A percentile compares a stretch with the other conserved stretches of the same genome.
Evolutionary conservation across 1,140 invertebrate species (phyloP).

Genomic region (Halyomorpha halys): DNA sequence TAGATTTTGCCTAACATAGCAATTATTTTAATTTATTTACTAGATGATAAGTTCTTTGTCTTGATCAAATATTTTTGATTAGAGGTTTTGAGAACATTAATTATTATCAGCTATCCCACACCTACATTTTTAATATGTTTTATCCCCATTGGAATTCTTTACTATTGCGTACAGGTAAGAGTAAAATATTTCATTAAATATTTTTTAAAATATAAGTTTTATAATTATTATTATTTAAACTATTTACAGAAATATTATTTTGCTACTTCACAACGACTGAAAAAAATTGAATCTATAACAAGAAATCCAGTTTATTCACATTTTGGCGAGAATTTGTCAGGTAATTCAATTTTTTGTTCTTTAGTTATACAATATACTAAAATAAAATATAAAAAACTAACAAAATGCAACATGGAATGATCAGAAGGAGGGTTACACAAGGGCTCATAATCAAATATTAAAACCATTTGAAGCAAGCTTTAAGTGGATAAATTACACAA

Average conservation of each 20-base stretch:
- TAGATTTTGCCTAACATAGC: too few relatives aligned
- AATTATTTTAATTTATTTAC: too few relatives aligned
- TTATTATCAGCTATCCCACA: constrained; percentile 44
- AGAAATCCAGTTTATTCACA: constrained; percentile 58
- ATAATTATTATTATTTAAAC: not conserved
- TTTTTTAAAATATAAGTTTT: not conserved
- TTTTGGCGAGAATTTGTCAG: constrained; percentile 48
- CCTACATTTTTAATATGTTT: constrained; percentile 43
- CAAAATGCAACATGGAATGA: too few relatives aligned
- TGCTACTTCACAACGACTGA: constrained; percentile 50
- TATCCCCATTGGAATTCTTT: constrained; percentile 43
- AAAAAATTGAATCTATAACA: constrained; percentile 50
- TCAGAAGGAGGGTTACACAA: too few relatives aligned
- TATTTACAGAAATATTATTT: constrained; percentile 48
- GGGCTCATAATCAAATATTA: too few relatives aligned
- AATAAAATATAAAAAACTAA: too few relatives aligned
- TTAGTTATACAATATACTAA: too few relatives aligned
- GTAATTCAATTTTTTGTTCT: constrained; percentile 24
- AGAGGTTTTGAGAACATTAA: constrained; percentile 38
- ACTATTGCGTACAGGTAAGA: constrained; percentile 45
- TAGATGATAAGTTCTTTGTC: too few relatives aligned
- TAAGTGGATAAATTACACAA: too few relatives aligned
- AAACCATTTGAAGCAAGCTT: too few relatives aligned
- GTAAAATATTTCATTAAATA: not conserved
- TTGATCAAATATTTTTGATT: constrained; percentile 24